These are phyloP conservation scores for Nixonia krombeini DNA, from an alignment of 1,140 invertebrate genomes.

Conservation along the genomic window DNA sequence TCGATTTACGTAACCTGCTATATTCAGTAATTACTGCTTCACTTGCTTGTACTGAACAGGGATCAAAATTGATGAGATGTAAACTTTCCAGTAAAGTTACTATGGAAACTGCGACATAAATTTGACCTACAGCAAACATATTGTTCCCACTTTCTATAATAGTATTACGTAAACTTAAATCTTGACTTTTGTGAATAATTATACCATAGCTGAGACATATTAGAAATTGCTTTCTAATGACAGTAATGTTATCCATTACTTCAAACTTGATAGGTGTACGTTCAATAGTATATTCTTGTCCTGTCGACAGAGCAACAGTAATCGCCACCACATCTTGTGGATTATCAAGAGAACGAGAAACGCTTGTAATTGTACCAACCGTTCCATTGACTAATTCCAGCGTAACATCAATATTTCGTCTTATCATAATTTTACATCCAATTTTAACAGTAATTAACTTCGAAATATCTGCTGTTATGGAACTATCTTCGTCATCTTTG, in stretches of 20 bases:
- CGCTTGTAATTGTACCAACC: conserved; percentile 31
- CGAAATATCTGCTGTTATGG: not conserved
- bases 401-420: conserved; percentile 47
- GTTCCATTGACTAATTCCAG: conserved; percentile 48
- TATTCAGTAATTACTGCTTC: too few relatives aligned
- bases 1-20: too few relatives aligned
- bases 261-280: conserved; percentile 30
- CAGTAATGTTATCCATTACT: conserved; percentile 35
- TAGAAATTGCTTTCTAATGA: conserved; percentile 59
- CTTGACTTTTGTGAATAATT: conserved; percentile 64
- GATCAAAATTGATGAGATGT: conserved; percentile 55
- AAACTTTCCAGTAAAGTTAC: conserved; percentile 52
- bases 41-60: conserved; percentile 36
- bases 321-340: conserved; percentile 1
- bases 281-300: conserved; percentile 21
- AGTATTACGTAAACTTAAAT: conserved; percentile 52
- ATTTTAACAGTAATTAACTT: conserved; percentile 33
- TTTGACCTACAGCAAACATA: conserved; percentile 56
- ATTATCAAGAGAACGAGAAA: conserved; percentile 13
- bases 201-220: conserved; percentile 57
- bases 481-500: conserved; percentile 14
- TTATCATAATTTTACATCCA: conserved; percentile 40
- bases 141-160: conserved; percentile 53
- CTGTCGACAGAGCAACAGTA: conserved; percentile 11
- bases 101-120: conserved; percentile 60